Evolutionary conservation across 2,113 vertebrate species (phyloP).

Genomic region (Leptocoma aspasia): DNA sequence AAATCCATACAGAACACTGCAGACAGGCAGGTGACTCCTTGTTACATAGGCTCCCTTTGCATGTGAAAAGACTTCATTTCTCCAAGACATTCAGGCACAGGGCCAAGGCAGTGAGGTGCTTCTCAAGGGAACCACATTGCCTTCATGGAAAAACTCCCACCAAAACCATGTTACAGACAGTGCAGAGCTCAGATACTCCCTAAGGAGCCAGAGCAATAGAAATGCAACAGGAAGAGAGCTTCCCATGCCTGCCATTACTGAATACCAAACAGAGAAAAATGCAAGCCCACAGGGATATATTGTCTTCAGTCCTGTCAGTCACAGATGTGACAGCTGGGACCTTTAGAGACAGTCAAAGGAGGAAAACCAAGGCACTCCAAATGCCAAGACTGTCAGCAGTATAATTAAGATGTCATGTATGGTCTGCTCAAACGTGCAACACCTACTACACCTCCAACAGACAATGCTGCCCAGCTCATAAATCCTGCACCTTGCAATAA

Average conservation of each 20-base stretch:
- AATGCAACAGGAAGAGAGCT: neutral
- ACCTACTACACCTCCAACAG: neutral
- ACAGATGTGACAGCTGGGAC: neutral
- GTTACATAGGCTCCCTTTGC: neutral
- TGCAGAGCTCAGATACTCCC: neutral
- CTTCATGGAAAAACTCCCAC: neutral
- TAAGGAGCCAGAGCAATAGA: neutral
- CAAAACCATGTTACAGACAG: neutral
- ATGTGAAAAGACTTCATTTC: neutral
- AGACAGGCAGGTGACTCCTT: neutral
- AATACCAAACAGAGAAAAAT: neutral
- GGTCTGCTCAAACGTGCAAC: neutral
- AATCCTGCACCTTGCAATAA: neutral
- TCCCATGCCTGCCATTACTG: neutral
- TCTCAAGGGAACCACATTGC: neutral
- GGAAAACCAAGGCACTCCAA: neutral
- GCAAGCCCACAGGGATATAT: neutral
- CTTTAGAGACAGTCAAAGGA: constrained; percentile 3
- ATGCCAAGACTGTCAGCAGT: constrained; percentile 2
- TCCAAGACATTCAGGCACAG: neutral
- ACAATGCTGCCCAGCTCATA: neutral
- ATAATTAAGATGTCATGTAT: neutral
- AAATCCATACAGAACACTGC: neutral
- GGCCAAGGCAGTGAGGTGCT: neutral
- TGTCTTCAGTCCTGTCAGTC: neutral